Evolutionary conservation across 2,113 vertebrate species (phyloP).

Genomic region (Calidris pugnax): DNA sequence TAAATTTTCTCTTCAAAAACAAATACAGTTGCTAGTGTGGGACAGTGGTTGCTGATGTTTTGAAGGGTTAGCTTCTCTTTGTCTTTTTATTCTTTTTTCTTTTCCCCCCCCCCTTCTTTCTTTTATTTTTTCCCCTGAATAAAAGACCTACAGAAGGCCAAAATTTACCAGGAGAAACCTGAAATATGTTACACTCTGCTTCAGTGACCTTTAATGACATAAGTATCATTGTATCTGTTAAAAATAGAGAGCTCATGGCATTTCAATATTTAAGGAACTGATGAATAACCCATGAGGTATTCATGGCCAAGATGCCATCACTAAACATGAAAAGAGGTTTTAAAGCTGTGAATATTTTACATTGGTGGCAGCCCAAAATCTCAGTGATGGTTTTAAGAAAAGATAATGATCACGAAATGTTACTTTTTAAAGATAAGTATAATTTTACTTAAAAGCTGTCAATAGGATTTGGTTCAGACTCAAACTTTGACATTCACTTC

Average conservation of each 20-base stretch:
- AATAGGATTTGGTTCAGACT: neutral
- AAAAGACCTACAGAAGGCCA: neutral
- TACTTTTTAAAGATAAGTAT: neutral
- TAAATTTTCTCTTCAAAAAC: neutral
- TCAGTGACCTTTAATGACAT: neutral
- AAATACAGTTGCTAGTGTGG: neutral
- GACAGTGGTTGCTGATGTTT: neutral
- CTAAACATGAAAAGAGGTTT: neutral
- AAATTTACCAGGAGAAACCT: neutral
- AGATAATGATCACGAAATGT: neutral
- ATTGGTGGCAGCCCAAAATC: neutral
- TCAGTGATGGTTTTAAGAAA: neutral
- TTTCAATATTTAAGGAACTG: neutral
- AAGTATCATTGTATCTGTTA: neutral
- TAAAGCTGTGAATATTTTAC: neutral
- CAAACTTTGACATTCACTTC: neutral
- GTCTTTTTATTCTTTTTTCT: no score
- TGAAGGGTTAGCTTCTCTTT: neutral
- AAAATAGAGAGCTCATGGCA: neutral
- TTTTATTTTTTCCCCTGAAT: fast-evolving
- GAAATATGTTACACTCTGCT: neutral
- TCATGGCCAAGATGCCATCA: neutral
- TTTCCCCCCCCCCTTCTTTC: fast-evolving
- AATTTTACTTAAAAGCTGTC: neutral
- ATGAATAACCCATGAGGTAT: neutral